Conservation (phyloP, 1,140 invertebrate genomes). For the Solenopsis fugax region DNA sequence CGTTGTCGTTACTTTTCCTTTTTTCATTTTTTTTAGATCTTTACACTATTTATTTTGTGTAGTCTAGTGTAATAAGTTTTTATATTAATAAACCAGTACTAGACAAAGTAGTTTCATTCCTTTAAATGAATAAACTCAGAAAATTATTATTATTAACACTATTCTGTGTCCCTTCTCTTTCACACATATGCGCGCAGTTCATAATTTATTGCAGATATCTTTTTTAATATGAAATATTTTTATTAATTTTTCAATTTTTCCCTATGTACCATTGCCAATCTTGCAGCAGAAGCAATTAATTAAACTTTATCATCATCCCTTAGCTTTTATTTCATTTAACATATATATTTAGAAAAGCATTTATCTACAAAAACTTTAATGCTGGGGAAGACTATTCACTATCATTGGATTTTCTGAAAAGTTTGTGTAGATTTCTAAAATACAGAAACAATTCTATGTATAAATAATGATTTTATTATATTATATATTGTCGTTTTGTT, state of each 20-base stretch:
- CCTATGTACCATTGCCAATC: constrained; percentile 67
- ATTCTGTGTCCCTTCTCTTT: neutral
- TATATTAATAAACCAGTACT: neutral
- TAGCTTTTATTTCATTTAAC: constrained; percentile 64
- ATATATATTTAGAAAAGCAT: constrained; percentile 34
- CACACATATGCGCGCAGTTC: neutral
- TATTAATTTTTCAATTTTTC: constrained; percentile 17
- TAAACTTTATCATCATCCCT: constrained; percentile 53
- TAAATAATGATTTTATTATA: neutral
- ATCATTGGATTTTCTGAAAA: constrained; percentile 33
- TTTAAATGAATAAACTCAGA: neutral
- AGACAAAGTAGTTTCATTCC: neutral
- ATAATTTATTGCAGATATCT: constrained; percentile 23
- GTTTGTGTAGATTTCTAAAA: neutral
- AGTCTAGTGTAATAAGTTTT: neutral
- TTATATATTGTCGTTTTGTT: neutral
- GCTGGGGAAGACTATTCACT: constrained; percentile 65
- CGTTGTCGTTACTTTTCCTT: neutral
- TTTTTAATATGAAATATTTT: constrained; percentile 8
- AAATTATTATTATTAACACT: neutral
- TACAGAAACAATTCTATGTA: neutral
- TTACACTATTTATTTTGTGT: neutral
- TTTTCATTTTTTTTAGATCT: neutral
- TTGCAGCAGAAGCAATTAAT: constrained; percentile 62
- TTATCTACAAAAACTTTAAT: constrained; percentile 66